Conservation (phyloP, 2,113 vertebrate genomes). For the Zingel zingel region DNA sequence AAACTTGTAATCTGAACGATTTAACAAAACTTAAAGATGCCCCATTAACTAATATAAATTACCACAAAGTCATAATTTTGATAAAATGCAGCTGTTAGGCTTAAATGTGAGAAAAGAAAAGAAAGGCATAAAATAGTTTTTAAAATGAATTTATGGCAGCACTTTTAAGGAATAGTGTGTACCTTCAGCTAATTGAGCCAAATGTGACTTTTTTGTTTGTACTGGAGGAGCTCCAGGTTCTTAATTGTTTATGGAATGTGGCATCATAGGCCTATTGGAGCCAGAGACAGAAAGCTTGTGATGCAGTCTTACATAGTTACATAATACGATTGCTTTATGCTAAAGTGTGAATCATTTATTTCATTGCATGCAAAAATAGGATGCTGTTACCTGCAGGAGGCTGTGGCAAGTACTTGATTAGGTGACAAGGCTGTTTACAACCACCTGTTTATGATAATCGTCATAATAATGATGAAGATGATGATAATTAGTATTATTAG, state of each 20-base stretch:
- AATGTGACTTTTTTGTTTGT: not conserved
- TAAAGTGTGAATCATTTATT: conserved; percentile 42
- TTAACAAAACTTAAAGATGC: conserved; percentile 81
- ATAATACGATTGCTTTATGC: conserved; percentile 57
- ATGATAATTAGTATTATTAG: not conserved
- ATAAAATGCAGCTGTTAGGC: too few relatives aligned
- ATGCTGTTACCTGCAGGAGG: conserved; percentile 17
- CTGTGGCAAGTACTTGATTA: not conserved
- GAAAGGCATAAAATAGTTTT: not conserved
- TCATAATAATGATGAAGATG: not conserved
- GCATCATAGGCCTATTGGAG: conserved; percentile 52
- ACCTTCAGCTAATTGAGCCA: not conserved
- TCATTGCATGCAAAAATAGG: conserved; percentile 16
- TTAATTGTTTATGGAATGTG: conserved; percentile 6
- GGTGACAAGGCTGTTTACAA: not conserved
- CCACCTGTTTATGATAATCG: not conserved
- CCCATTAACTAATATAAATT: not conserved
- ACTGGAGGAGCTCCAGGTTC: not conserved
- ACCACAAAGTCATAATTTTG: too few relatives aligned
- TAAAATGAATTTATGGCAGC: not conserved
- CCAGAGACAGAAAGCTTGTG: conserved; percentile 8
- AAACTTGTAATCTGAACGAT: conserved; percentile 71
- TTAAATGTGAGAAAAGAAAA: not conserved
- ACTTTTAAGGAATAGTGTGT: not conserved
- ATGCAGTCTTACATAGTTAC: conserved; percentile 48